Evolutionary conservation across 2,888 invertebrate genomes (phyloP), one percentile per base, ranked within the genome.

Genomic region (Athetis lepigone): DNA sequence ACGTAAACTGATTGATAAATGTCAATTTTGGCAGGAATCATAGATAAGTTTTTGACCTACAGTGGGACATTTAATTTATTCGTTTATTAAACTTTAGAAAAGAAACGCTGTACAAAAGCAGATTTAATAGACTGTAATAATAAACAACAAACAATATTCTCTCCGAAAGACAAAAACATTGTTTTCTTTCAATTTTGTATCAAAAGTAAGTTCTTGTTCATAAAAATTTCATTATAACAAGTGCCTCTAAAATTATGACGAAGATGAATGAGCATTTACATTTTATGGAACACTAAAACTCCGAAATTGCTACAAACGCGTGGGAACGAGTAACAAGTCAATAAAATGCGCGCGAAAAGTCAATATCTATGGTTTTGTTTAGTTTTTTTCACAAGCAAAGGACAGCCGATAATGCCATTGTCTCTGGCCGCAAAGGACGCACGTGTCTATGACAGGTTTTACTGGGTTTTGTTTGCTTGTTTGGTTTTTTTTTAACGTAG

Each of bases 341-440:
- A 87, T 87, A 86, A 85, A 87, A 81, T 82, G 80, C 84, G 84
- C 85, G 85, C 84, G 81, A 83, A 88, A 88, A 87, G 80, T 85
- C 85, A 84, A 83, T 82, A 80, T 85, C 78, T 81, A 71, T 82
- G 79, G 75, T 68, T 77, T 83, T 61, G 52, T 58, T 25, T 27
- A 75, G 46, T 78, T 85, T 88, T 88, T 87, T 88, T 83, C 77
- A 75, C 74, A 70, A 77, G 79, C 81, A 77, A 77, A 74, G 77
- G 77, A 77, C 69, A 70, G 74, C 72, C 75, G 83, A 86, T 90
- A 85, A 84, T 82, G 83, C 85, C 77, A 90, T 94, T 94, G 94
- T 94, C 85, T 92, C 85, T 89, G 85, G 86, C 93, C 94, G 92
- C 93, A 92, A 91, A 88, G 86, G 88, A 91, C 93, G 93, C 86